Base-by-base conservation (phyloP, 2,797 vertebrate genomes). In the Hemibagrus guttatus region DNA sequence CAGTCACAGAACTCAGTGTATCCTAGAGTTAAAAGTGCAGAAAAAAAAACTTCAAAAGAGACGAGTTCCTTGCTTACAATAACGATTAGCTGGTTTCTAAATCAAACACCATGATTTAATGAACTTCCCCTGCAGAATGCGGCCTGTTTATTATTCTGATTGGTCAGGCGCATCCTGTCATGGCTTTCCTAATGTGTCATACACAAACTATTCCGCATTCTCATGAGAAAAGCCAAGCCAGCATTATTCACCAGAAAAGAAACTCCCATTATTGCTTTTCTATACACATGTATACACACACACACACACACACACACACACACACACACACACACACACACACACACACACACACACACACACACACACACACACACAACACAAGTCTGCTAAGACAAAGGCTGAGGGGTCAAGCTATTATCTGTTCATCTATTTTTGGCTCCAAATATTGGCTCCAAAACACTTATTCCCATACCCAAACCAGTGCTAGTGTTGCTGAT, bases 31-130 rank as follows among this genome's bases (percentile, higher is more conserved):
- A 87, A 95, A 95, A 95, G 93, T 89, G 84, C 90, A 93, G 89
- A 88, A 92, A 94, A 94, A 94, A 93, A 93, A 92, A 94, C 94
- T 95, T 95, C 93, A 95, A 94, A 95, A 90, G 94, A 89, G 68
- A 85, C 89, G 90, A 94, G 93, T 95, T 95, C 93, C 92, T 91
- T 94, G 93, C 90, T 94, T 92, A 91, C 93, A 94, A 93, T 92
- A 94, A 95, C 92, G 90, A 94, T 94, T 94, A 93, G 94, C 93
- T 94, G 91, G 91, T 95, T 95, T 95, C 93, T 93, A 95, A 95
- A 95, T 96, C 93, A 95, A 96, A 95, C 93, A 85, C 92, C 93
- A 94, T 95, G 94, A 95, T 96, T 95, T 95, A 95, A 95, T 96
- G 94, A 94, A 95, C 94, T 95, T 96, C 95, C 95, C 93, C 92